phyloP scores from a whole-genome alignment of 2,113 vertebrate genomes.

The Podarcis muralis region DNA sequence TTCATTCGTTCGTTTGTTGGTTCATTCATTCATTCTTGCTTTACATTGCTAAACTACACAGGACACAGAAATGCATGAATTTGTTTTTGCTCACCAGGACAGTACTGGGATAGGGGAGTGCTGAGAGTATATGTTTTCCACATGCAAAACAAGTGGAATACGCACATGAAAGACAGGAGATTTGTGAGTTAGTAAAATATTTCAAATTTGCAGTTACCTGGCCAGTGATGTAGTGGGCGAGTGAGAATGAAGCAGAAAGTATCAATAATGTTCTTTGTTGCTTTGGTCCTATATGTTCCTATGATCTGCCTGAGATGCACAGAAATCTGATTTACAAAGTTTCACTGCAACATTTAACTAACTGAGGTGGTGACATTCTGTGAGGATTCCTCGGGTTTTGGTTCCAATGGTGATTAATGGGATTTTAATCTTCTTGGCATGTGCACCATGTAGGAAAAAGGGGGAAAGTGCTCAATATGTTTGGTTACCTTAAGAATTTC shows the following conservation, averaged over 20 bases:
- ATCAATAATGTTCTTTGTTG: background rate
- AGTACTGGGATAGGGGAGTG: too few relatives aligned
- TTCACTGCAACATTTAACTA: conserved; percentile 19
- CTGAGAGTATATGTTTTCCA: too few relatives aligned
- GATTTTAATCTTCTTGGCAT: conserved; percentile 63
- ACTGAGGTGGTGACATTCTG: background rate
- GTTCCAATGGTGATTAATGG: conserved; percentile 40
- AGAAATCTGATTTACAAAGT: conserved; percentile 32
- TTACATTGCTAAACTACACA: background rate
- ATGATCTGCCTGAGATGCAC: background rate
- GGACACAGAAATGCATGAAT: background rate
- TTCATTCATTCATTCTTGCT: background rate
- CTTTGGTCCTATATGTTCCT: conserved; percentile 15
- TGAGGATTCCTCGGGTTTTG: conserved; percentile 43
- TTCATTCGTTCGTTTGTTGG: too few relatives aligned
- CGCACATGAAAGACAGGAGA: background rate
- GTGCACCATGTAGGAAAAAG: conserved; percentile 57
- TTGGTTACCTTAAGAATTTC: conserved; percentile 44
- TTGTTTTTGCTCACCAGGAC: too few relatives aligned
- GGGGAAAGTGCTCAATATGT: conserved; percentile 52
- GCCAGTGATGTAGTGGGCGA: too few relatives aligned
- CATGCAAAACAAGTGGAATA: background rate
- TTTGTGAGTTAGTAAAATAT: background rate
- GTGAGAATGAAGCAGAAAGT: background rate
- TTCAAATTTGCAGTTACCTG: background rate